phyloP scores from a whole-genome alignment of 2,797 vertebrate genomes.

The Thunnus albacares region DNA sequence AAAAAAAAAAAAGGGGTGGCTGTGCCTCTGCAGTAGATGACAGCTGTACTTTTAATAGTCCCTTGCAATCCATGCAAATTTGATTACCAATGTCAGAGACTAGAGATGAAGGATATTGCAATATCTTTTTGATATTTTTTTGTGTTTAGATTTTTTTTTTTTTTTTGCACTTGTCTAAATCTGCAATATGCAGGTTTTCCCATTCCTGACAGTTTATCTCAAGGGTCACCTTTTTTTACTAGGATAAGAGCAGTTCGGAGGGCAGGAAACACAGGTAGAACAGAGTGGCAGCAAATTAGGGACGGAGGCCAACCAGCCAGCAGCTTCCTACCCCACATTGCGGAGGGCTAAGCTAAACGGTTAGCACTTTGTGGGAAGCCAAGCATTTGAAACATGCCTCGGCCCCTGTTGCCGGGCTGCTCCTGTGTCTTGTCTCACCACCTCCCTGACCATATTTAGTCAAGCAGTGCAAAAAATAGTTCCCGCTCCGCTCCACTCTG shows the following conservation, averaged over 20 bases:
- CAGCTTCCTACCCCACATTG: conserved; percentile 42
- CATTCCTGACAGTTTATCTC: conserved; percentile 47
- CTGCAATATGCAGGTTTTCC: conserved; percentile 8
- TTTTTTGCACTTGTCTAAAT: not conserved
- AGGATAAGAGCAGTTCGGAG: conserved; percentile 72
- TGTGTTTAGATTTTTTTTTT: conserved; percentile 8
- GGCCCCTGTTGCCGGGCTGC: conserved; percentile 90
- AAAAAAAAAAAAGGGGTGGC: conserved; percentile 36
- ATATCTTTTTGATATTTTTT: conserved; percentile 26
- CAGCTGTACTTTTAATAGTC: conserved; percentile 74
- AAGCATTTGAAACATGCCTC: conserved; percentile 94
- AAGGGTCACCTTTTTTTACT: conserved; percentile 84
- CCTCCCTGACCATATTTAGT: conserved; percentile 99
- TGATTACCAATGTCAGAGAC: conserved; percentile 48
- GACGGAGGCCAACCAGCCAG: conserved; percentile 57
- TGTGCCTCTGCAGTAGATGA: conserved; percentile 64
- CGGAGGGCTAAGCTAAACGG: conserved; percentile 61
- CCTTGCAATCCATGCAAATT: conserved; percentile 55
- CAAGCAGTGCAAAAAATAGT: conserved; percentile 99
- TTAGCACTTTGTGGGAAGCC: conserved; percentile 82
- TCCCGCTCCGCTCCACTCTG: conserved; percentile 74
- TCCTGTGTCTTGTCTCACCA: conserved; percentile 91
- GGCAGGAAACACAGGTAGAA: conserved; percentile 52
- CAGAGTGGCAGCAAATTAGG: conserved; percentile 63
- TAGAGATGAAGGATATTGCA: conserved; percentile 30